Percentiles rank a stretch among this genome's conserved stretches.
phyloP scores from a whole-genome alignment of 1,140 invertebrate genomes.

The Eulimnadia texana region DNA sequence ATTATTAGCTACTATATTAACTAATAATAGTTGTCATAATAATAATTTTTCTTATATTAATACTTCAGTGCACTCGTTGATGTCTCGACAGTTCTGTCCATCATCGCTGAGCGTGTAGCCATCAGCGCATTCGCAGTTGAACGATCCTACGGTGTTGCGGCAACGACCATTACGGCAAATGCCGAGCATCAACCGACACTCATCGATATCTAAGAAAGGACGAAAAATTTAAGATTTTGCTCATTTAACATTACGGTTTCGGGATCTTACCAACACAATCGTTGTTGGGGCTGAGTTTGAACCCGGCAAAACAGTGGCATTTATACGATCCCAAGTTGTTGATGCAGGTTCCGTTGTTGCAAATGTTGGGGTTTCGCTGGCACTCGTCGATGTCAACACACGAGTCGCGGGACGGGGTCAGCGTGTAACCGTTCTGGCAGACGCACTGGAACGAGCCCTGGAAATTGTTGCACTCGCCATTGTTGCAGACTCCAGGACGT shows the following conservation, averaged over 20 bases:
- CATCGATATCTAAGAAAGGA: conserved; percentile 53
- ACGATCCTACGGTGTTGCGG: conserved; percentile 63
- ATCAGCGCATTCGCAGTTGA: conserved; percentile 63
- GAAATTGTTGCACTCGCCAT: conserved; percentile 52
- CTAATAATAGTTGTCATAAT: too few species aligned
- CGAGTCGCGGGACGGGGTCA: conserved; percentile 40
- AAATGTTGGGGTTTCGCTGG: conserved; percentile 47
- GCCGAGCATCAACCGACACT: conserved; percentile 62
- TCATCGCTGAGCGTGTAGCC: conserved; percentile 56
- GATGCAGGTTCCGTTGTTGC: conserved; percentile 68
- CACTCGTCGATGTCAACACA: conserved; percentile 70
- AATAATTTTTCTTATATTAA: neutral
- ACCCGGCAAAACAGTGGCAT: conserved; percentile 64
- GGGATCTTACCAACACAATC: conserved; percentile 56
- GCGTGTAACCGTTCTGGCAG: conserved; percentile 37
- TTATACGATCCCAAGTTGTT: conserved; percentile 59
- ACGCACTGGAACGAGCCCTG: conserved; percentile 55
- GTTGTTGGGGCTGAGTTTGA: conserved; percentile 65
- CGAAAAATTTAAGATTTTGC: too few species aligned
- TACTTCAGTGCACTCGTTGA: conserved; percentile 52
- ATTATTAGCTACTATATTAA: too few species aligned
- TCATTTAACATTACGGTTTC: neutral
- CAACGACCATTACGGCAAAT: conserved; percentile 67
- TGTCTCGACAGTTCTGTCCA: conserved; percentile 48
- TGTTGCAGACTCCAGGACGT: conserved; percentile 45